A percentile compares a stretch with the other conserved stretches of the same genome.
Evolutionary conservation across 2,888 invertebrate species (phyloP).

Genomic region (Teleogryllus oceanicus): DNA sequence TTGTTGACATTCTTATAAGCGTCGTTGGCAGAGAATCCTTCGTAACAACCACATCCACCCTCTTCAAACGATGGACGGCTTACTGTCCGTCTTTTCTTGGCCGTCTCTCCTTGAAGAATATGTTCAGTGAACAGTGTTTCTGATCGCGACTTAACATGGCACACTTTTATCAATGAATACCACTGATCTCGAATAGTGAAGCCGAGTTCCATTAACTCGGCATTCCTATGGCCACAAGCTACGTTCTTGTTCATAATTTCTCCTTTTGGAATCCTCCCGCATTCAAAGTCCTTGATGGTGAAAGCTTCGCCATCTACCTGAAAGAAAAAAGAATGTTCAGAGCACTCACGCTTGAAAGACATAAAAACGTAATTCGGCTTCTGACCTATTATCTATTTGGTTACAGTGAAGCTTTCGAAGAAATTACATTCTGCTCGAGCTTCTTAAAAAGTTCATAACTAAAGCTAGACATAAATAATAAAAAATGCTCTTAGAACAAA

Average conservation of each 20-base stretch:
- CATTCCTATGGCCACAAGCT: not conserved
- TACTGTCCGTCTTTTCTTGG: not conserved
- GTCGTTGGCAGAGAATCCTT: not conserved
- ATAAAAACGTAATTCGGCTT: not conserved
- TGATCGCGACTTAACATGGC: not conserved
- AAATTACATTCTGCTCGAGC: too few species aligned
- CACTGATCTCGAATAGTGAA: not conserved
- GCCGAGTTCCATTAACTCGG: not conserved
- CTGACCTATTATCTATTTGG: not conserved
- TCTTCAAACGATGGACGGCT: not conserved
- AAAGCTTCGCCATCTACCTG: not conserved
- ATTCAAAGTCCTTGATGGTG: not conserved
- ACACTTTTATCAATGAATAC: not conserved
- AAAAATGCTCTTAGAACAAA: too few species aligned
- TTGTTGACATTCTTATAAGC: not conserved
- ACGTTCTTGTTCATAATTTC: not conserved
- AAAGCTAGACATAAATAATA: too few species aligned
- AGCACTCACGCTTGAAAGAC: not conserved
- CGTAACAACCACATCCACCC: not conserved
- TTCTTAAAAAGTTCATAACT: too few species aligned
- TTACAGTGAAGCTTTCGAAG: too few species aligned
- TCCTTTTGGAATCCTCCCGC: not conserved
- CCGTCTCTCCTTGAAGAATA: not conserved
- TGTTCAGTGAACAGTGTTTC: not conserved
- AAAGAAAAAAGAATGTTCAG: not conserved